A percentile compares a stretch with the other conserved stretches of the same genome.
Evolutionary conservation across 1,140 invertebrate species (phyloP).

Genomic region (Drosophila pseudoobscura): DNA sequence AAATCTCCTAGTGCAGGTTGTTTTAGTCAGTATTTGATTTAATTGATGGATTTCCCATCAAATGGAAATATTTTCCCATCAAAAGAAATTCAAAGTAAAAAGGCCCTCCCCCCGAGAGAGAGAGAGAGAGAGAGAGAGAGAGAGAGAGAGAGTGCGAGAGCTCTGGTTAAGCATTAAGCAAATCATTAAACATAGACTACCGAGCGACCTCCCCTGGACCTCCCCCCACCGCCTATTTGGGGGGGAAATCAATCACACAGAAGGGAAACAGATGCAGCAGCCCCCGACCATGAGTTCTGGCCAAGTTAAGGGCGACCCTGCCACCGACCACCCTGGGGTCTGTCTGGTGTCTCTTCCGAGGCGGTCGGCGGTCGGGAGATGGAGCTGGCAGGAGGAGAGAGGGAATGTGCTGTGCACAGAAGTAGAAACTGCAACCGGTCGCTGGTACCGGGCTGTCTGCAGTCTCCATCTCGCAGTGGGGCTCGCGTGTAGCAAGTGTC

Average conservation of each 20-base stretch:
- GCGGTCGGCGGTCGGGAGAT: neutral
- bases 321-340: constrained; percentile 41
- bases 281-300: constrained; percentile 16
- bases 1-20: too few relatives aligned
- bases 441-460: constrained; percentile 63
- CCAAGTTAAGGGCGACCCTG: constrained; percentile 40
- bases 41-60: constrained; percentile 32
- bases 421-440: constrained; percentile 48
- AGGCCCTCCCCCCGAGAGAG: constrained; percentile 14
- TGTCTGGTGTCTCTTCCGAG: too few relatives aligned
- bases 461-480: constrained; percentile 24
- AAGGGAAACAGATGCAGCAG: constrained; percentile 35
- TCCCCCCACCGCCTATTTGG: neutral
- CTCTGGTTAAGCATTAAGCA: constrained; percentile 20
- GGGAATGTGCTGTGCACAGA: neutral
- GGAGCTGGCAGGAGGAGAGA: too few relatives aligned
- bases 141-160: neutral
- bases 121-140: too few relatives aligned
- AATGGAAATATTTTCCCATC: neutral
- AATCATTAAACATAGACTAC: constrained; percentile 19
- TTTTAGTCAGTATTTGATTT: neutral
- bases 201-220: neutral
- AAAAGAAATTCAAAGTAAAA: neutral
- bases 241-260: constrained; percentile 40
- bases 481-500: constrained; percentile 39